A percentile compares a stretch with the other conserved stretches of the same genome.
These are phyloP conservation scores for Hystrix cristata DNA, from an alignment of 2,113 vertebrate genomes.

Conservation along the genomic window DNA sequence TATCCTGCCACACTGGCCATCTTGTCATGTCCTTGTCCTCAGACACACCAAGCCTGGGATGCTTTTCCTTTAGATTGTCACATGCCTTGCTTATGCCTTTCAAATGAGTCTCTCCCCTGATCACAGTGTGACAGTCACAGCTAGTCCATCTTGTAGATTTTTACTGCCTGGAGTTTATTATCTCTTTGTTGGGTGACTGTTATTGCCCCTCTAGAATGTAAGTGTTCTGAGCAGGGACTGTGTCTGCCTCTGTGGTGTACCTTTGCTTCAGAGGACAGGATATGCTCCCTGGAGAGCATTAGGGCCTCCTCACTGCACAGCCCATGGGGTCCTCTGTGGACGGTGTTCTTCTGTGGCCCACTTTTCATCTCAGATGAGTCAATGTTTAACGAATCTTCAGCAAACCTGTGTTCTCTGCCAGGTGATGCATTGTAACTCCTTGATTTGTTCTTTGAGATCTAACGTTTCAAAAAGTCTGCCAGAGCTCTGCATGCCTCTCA, in stretches of 20 bases:
- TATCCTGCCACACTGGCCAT: background rate
- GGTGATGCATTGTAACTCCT: background rate
- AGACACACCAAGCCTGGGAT: background rate
- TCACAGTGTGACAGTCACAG: background rate
- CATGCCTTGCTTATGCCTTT: background rate
- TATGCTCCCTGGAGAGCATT: background rate
- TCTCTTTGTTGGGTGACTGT: background rate
- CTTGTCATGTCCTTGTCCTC: background rate
- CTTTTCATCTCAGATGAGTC: background rate
- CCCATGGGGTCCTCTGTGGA: background rate
- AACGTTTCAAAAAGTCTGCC: slow-evolving; percentile 31
- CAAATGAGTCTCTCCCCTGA: background rate
- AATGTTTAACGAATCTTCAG: background rate
- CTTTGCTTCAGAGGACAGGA: background rate
- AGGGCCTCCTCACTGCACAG: background rate
- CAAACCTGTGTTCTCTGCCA: background rate
- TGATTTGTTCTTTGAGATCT: slow-evolving; percentile 27
- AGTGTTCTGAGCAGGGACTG: background rate
- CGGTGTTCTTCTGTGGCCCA: background rate
- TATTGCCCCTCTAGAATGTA: background rate
- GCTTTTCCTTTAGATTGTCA: background rate
- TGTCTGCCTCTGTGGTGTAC: background rate
- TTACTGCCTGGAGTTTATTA: background rate
- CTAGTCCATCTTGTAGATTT: background rate
- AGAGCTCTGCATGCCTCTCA: background rate